Percentiles rank a stretch among this genome's conserved stretches.
Conservation (phyloP, 2,113 vertebrate genomes). For the Charina bottae region DNA sequence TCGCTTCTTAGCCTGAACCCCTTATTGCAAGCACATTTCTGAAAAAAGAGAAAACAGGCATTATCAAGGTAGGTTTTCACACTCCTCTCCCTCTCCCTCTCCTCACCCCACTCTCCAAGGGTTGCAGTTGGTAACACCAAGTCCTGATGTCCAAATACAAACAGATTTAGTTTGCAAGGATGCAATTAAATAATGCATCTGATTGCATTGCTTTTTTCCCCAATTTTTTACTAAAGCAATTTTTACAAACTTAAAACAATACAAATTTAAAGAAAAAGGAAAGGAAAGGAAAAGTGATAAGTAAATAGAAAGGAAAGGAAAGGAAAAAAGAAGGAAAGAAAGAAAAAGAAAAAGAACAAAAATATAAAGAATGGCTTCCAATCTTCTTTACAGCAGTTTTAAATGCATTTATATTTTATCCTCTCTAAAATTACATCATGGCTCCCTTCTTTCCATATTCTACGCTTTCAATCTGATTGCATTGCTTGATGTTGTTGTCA, state of each 20-base stretch:
- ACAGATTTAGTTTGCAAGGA: not conserved
- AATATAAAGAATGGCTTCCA: not conserved
- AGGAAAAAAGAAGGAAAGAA: not conserved
- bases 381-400: not conserved
- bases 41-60: slow-evolving; percentile 30
- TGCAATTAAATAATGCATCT: not conserved
- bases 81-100: not conserved
- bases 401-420: not conserved
- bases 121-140: not conserved
- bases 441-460: not conserved
- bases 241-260: not conserved
- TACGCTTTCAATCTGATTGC: not conserved
- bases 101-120: not conserved
- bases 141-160: not conserved
- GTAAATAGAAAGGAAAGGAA: not conserved
- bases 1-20: slow-evolving; percentile 76
- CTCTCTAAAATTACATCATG: not conserved
- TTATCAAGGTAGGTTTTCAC: not conserved
- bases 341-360: not conserved
- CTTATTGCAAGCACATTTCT: slow-evolving; percentile 82
- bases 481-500: not conserved
- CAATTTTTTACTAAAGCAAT: not conserved
- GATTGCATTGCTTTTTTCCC: not conserved
- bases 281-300: not conserved
- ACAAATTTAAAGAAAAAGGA: not conserved